phyloP scores from a whole-genome alignment of 2,888 invertebrate species.

The Hedychridium roseum region DNA sequence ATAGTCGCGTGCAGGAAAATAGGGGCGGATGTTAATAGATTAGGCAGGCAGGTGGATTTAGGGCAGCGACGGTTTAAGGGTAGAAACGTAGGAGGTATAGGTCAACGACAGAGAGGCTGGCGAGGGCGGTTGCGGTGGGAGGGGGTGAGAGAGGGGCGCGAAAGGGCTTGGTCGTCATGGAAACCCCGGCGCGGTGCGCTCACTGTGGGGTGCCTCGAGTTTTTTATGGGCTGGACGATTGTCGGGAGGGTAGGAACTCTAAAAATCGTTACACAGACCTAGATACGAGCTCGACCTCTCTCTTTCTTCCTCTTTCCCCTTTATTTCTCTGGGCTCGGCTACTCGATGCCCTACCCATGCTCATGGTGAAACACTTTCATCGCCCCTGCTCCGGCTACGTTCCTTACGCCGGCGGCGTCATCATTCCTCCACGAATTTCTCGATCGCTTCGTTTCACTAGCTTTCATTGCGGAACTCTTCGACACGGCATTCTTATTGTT shows the following conservation, averaged over 20 bases:
- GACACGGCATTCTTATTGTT: too few species aligned
- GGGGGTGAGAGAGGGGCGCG: conserved; percentile 27
- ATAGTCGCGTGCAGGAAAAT: too few species aligned
- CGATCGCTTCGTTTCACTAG: too few species aligned
- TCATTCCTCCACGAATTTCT: too few species aligned
- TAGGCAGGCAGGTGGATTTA: conserved; percentile 33
- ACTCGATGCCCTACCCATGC: too few species aligned
- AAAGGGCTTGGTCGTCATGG: conserved; percentile 57
- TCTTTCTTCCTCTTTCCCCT: conserved; percentile 2
- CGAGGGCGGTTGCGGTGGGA: conserved; percentile 4
- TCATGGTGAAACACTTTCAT: too few species aligned
- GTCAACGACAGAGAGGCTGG: conserved; percentile 16
- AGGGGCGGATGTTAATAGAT: conserved; percentile 3
- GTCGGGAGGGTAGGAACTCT: conserved; percentile 51
- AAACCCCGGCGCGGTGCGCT: conserved; percentile 48
- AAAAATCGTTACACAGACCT: conserved; percentile 60
- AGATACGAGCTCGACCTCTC: conserved; percentile 35
- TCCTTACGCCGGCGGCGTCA: too few species aligned
- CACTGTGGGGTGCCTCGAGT: conserved; percentile 52
- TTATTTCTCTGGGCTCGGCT: conserved; percentile 2
- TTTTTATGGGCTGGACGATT: conserved; percentile 55
- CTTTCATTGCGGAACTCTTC: too few species aligned
- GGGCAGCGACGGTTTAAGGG: conserved; percentile 29
- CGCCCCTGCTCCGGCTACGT: too few species aligned
- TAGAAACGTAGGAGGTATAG: too few species aligned